Conservation (phyloP, 2,888 invertebrate genomes). For the Hyles lineata region DNA sequence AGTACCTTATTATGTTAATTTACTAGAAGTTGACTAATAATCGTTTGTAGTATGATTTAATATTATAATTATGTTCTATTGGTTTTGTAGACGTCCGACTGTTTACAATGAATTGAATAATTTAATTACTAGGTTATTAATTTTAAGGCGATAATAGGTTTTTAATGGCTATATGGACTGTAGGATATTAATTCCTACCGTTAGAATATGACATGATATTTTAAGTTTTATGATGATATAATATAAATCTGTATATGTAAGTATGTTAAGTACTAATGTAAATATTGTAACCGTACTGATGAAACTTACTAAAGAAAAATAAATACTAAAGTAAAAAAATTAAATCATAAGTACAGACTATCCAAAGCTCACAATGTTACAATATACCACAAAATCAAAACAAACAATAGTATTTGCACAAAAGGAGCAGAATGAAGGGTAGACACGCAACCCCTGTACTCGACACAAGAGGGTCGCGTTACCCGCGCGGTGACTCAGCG, state of each 20-base stretch:
- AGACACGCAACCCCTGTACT: conserved; percentile 33
- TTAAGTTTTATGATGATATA: too few relatives aligned
- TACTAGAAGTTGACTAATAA: conserved; percentile 42
- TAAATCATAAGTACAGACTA: too few relatives aligned
- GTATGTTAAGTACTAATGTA: too few relatives aligned
- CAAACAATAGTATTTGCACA: conserved; percentile 18
- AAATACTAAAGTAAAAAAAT: too few relatives aligned
- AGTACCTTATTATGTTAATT: conserved; percentile 41
- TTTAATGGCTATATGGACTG: background rate
- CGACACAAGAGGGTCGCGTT: conserved; percentile 40
- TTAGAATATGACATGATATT: too few relatives aligned
- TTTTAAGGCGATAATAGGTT: background rate
- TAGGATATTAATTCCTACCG: too few relatives aligned
- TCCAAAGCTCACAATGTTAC: too few relatives aligned
- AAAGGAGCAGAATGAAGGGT: background rate
- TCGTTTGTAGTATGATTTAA: conserved; percentile 33
- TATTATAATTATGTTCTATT: conserved; percentile 5
- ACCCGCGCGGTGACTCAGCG: conserved; percentile 59
- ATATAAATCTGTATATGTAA: too few relatives aligned
- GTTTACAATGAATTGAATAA: conserved; percentile 1
- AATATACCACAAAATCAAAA: conserved; percentile 12
- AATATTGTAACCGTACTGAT: too few relatives aligned
- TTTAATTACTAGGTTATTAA: background rate
- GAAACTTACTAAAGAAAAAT: too few relatives aligned
- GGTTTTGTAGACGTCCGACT: background rate